These are phyloP conservation scores for Malaclemys terrapin DNA, from an alignment of 2,113 vertebrate species.

Conservation along the genomic window DNA sequence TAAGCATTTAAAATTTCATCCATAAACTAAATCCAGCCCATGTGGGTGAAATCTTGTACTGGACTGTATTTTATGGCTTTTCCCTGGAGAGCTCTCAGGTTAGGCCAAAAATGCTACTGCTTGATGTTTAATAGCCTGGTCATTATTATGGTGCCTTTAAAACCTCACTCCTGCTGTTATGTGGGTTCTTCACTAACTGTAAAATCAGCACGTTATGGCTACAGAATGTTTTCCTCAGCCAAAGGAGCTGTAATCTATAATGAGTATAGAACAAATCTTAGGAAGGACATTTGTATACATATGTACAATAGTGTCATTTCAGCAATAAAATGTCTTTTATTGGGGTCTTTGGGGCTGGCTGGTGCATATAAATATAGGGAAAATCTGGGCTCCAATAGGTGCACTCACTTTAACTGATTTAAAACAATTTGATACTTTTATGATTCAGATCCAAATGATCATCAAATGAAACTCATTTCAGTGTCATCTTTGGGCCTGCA, in stretches of 20 bases:
- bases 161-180: slow-evolving; percentile 56
- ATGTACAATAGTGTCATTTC: background rate
- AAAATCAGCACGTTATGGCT: slow-evolving; percentile 21
- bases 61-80: slow-evolving; percentile 31
- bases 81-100: slow-evolving; percentile 52
- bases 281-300: background rate
- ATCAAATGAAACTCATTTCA: background rate
- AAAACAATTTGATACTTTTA: background rate
- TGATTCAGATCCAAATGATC: background rate
- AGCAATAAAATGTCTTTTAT: background rate
- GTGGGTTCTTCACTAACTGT: slow-evolving; percentile 63
- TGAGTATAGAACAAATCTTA: slow-evolving; percentile 22
- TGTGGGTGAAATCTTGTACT: slow-evolving; percentile 40
- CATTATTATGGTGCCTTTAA: slow-evolving; percentile 64
- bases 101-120: slow-evolving; percentile 38
- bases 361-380: background rate
- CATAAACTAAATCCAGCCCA: background rate
- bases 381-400: background rate
- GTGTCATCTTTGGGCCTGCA: background rate
- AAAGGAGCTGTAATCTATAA: slow-evolving; percentile 19
- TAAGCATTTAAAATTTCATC: slow-evolving; percentile 28
- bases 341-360: background rate
- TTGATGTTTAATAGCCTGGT: slow-evolving; percentile 73
- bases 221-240: slow-evolving; percentile 45
- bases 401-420: background rate